Conservation (phyloP, 2,888 invertebrate genomes). For the Agonopterix arenella region DNA sequence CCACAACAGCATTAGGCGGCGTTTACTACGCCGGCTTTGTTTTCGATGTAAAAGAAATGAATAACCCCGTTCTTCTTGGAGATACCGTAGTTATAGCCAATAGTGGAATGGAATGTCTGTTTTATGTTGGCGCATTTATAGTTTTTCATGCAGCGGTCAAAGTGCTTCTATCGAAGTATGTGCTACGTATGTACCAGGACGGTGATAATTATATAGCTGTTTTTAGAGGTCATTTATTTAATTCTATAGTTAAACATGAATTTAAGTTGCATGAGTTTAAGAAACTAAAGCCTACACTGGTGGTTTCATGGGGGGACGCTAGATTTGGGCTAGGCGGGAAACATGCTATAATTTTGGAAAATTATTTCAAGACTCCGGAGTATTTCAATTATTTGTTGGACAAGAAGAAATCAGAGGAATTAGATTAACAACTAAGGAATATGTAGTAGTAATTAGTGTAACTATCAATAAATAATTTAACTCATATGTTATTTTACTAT, state of each 20-base stretch:
- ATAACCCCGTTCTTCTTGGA: constrained; percentile 47
- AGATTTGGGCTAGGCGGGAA: constrained; percentile 54
- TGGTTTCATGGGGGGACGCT: constrained; percentile 59
- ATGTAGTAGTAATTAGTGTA: background rate
- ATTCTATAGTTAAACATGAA: constrained; percentile 45
- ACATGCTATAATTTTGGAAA: constrained; percentile 55
- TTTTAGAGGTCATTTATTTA: constrained; percentile 49
- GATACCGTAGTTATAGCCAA: constrained; percentile 55
- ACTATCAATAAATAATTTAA: no score
- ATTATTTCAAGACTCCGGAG: constrained; percentile 63
- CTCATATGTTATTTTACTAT: no score
- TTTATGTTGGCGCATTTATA: constrained; percentile 52
- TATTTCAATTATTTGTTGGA: constrained; percentile 50
- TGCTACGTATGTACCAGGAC: constrained; percentile 55
- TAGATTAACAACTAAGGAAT: constrained; percentile 2
- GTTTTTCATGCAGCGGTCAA: constrained; percentile 50
- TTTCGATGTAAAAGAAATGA: constrained; percentile 37
- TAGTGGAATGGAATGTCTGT: constrained; percentile 44
- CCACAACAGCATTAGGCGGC: constrained; percentile 26
- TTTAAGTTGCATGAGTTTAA: constrained; percentile 55
- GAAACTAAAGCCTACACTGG: constrained; percentile 43
- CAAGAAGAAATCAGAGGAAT: constrained; percentile 26
- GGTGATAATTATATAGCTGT: constrained; percentile 62
- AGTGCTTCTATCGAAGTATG: constrained; percentile 54
- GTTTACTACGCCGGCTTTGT: constrained; percentile 48